These are phyloP conservation scores for Daubentonia madagascariensis DNA, from an alignment of 2,113 vertebrate genomes.

Conservation along the genomic window DNA sequence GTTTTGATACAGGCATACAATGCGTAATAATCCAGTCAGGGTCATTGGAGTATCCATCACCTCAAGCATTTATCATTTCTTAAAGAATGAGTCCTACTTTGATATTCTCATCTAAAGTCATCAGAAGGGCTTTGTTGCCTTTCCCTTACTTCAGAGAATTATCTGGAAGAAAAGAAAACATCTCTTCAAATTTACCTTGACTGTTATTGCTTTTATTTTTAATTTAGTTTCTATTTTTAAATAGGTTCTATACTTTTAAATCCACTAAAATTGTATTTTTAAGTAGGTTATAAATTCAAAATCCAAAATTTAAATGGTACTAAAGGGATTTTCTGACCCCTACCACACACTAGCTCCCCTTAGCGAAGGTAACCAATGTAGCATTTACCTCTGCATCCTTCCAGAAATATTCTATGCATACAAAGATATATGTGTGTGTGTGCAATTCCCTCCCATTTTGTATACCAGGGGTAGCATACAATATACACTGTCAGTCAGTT, in stretches of 20 bases:
- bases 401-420: background rate
- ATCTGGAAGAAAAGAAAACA: background rate
- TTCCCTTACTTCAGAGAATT: background rate
- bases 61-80: no score
- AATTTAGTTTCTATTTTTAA: background rate
- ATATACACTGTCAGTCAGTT: background rate
- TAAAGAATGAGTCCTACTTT: background rate
- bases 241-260: background rate
- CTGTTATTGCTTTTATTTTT: background rate
- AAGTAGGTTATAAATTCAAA: background rate
- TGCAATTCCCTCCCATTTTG: background rate
- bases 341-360: background rate
- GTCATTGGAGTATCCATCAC: no score
- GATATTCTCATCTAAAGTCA: background rate
- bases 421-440: background rate
- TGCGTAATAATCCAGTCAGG: no score
- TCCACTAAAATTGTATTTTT: background rate
- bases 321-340: background rate
- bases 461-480: background rate
- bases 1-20: no score
- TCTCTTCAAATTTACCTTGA: background rate
- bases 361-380: background rate
- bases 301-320: background rate
- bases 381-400: background rate
- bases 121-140: background rate